Evolutionary conservation across 2,113 vertebrate species (phyloP), one percentile per base, ranked within the genome.

Genomic region (Apteryx owenii): DNA sequence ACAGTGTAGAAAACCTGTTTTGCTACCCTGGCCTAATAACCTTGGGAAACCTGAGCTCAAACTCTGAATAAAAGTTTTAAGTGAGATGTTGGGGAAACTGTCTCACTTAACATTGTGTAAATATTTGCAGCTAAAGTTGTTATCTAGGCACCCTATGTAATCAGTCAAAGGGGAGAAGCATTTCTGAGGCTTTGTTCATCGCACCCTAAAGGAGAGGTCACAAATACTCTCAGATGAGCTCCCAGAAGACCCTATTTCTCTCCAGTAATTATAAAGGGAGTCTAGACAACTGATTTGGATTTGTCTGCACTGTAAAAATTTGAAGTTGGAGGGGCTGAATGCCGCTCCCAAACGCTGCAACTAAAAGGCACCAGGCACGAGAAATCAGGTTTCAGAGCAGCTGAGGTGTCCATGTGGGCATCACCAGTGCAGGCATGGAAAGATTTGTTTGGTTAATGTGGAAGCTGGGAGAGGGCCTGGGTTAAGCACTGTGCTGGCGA

Each of bases 31-130:
- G 5, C 2, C 12, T 10, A 78, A 13, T 26, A 42, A 54, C 14
- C 18, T 79, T 29, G 40, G 51, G 83, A 86, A 81, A 60, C 1
- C 4, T 15, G 26, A 82, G 7, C 1, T 10, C 1, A 0, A 64
- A 23, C 11, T 33, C 36, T 46, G 50, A 75, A 36, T 22, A 9
- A 10, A 44, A 44, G 16, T 38, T 76, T 82, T 18, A 85, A 69
- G 11, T 40, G 54, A 68, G 18, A 4, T 14, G 1, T 25, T 5
- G 2, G 6, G 1, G 12, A 18, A 58, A 5, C 6, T 1, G 65
- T 10, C 12, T 46, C 31, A 70, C 77, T 70, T 28, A 81, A 53
- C 2, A 75, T 2, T 40, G 36, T 28, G 8, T 42, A 56, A n/a
- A 6, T 10, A 36, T 50, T 15, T 33, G 7, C 7, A 33, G 3